A percentile compares a stretch with the other conserved stretches of the same genome.
Evolutionary conservation across 2,113 vertebrate genomes (phyloP).

Genomic region (Axis porcinus): DNA sequence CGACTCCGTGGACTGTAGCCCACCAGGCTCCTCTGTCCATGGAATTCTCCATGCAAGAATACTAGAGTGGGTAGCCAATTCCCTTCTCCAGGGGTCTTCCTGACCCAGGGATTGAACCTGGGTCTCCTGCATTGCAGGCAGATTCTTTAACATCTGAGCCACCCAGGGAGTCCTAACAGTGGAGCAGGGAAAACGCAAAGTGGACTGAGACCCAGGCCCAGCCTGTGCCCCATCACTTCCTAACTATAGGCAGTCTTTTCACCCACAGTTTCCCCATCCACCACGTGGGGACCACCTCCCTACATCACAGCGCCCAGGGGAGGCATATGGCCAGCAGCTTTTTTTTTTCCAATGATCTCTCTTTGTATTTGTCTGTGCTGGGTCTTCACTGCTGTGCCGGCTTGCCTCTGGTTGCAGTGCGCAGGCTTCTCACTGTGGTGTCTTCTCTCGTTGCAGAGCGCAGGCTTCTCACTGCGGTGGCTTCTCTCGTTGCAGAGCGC

Average conservation of each 20-base stretch:
- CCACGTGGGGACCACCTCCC: background rate
- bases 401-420: background rate
- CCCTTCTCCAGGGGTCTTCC: background rate
- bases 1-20: background rate
- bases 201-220: background rate
- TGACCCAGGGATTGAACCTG: background rate
- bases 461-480: background rate
- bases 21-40: background rate
- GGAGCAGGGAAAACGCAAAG: rapidly evolving
- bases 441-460: background rate
- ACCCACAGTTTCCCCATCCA: background rate
- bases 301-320: background rate
- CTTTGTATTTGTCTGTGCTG: background rate
- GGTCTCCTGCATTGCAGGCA: background rate
- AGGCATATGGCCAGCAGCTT: background rate
- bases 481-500: background rate
- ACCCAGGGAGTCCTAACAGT: background rate
- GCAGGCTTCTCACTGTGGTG: background rate
- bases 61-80: background rate
- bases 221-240: background rate
- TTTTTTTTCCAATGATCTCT: background rate
- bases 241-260: background rate
- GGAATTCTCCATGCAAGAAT: background rate
- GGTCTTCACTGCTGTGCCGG: background rate
- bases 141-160: background rate